phyloP scores from a whole-genome alignment of 2,888 invertebrate genomes.

The Seira ritae region DNA sequence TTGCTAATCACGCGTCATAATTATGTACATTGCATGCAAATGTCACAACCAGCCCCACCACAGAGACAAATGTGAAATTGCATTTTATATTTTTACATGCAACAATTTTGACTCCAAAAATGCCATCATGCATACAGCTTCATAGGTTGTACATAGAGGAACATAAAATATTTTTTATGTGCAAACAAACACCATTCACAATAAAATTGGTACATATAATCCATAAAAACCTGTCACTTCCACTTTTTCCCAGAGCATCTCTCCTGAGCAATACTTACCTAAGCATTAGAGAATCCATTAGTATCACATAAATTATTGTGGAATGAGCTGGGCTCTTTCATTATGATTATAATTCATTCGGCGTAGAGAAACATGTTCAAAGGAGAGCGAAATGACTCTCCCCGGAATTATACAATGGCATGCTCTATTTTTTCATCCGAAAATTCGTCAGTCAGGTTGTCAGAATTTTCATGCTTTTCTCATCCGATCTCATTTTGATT shows the following conservation, averaged over 20 bases:
- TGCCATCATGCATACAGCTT: too few species aligned
- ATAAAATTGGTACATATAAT: too few species aligned
- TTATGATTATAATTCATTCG: background rate
- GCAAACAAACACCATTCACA: too few species aligned
- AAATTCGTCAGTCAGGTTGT: slow-evolving; percentile 56
- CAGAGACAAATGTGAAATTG: too few species aligned
- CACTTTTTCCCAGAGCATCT: background rate
- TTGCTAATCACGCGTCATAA: too few species aligned
- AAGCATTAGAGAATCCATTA: background rate
- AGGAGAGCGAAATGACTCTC: background rate
- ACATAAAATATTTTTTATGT: too few species aligned
- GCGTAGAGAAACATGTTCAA: background rate
- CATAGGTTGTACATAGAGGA: too few species aligned
- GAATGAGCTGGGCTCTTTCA: background rate
- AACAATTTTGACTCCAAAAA: too few species aligned
- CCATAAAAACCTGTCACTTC: slow-evolving; percentile 10
- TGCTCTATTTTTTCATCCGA: background rate
- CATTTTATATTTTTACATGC: too few species aligned
- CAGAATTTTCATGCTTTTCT: slow-evolving; percentile 26
- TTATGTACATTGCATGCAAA: too few species aligned
- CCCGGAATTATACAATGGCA: background rate
- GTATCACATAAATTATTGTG: background rate
- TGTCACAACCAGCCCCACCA: too few species aligned
- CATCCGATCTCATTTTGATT: slow-evolving; percentile 11
- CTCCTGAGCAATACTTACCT: background rate